Evolutionary conservation across 2,797 vertebrate species (phyloP).

Genomic region (Malacoraja senta): DNA sequence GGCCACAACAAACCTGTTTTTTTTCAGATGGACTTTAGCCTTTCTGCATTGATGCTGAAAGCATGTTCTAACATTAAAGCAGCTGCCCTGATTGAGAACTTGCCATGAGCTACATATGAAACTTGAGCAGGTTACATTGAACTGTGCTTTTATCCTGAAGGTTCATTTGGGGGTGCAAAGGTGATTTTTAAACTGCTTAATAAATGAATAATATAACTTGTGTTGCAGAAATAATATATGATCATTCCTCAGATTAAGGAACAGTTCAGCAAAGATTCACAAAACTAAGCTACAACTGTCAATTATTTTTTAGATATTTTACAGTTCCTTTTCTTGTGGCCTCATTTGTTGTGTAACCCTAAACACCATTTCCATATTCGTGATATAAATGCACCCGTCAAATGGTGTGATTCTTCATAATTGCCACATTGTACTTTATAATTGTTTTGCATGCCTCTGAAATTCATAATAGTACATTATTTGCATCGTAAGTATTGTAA

Average conservation of each 20-base stretch:
- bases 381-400: neutral
- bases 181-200: neutral
- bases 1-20: neutral
- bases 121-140: neutral
- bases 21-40: neutral
- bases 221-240: neutral
- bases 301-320: neutral
- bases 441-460: neutral
- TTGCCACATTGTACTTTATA: neutral
- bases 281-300: neutral
- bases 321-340: neutral
- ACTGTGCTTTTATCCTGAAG: neutral
- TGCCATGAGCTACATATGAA: neutral
- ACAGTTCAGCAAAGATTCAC: neutral
- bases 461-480: neutral
- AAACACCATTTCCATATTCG: neutral
- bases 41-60: neutral
- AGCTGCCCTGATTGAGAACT: neutral
- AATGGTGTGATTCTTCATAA: neutral
- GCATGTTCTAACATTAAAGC: neutral
- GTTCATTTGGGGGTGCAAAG: neutral
- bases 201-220: neutral
- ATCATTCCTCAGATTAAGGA: neutral
- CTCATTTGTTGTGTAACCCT: neutral
- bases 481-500: neutral